A percentile compares a stretch with the other conserved stretches of the same genome.
Conservation (phyloP, 2,113 vertebrate species). For the Salvator merianae region DNA sequence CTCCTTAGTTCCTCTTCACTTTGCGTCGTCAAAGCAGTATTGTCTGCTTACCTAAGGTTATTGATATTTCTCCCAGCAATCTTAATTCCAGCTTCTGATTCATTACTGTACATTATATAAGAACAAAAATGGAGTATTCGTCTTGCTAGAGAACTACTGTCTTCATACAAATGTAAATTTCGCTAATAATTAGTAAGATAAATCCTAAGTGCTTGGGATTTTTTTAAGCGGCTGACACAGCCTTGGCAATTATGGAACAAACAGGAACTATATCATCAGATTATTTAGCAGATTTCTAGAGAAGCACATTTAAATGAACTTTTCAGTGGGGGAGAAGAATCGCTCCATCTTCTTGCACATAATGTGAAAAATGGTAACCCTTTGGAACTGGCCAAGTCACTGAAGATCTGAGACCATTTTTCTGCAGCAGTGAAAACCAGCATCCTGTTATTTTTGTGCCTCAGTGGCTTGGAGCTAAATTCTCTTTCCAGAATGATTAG, state of each 20-base stretch:
- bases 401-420: not conserved
- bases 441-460: conserved; percentile 35
- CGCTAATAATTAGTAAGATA: not conserved
- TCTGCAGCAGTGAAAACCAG: conserved; percentile 16
- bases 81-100: not conserved
- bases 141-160: not conserved
- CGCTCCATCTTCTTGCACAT: conserved; percentile 25
- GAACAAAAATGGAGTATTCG: not conserved
- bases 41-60: too few species aligned
- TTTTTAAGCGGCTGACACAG: not conserved
- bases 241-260: not conserved
- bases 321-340: conserved; percentile 50
- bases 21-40: too few species aligned
- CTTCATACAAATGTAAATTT: not conserved
- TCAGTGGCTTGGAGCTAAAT: conserved; percentile 28
- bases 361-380: conserved; percentile 30
- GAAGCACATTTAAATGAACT: conserved; percentile 34
- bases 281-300: conserved; percentile 53
- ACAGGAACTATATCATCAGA: not conserved
- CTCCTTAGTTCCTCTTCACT: too few species aligned
- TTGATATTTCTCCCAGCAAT: too few species aligned
- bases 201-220: not conserved
- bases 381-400: not conserved
- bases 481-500: conserved; percentile 34
- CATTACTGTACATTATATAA: not conserved